Percentiles rank a stretch among this genome's conserved stretches.
Conservation (phyloP, 2,113 vertebrate genomes). For the Stigmatopora nigra region DNA sequence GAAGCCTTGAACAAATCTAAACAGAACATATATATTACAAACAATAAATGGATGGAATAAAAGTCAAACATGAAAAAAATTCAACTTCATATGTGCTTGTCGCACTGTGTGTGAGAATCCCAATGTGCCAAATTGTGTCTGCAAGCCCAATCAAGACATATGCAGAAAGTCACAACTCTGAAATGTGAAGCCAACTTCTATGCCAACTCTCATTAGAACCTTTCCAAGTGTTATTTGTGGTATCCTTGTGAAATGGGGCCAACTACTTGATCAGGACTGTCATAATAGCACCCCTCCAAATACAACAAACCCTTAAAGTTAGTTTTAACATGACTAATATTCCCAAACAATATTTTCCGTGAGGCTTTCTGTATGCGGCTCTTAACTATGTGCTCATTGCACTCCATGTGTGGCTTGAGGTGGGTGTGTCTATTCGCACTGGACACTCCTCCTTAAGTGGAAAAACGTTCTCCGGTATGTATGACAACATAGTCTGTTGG, state of each 20-base stretch:
- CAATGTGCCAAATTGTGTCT: background rate
- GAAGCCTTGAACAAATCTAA: background rate
- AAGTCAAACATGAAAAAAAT: background rate
- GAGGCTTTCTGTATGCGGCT: slow-evolving; percentile 1
- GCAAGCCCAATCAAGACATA: slow-evolving; percentile 1
- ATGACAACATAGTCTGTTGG: slow-evolving; percentile 29
- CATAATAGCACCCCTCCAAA: slow-evolving; percentile 14
- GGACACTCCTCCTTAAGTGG: slow-evolving; percentile 11
- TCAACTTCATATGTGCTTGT: background rate
- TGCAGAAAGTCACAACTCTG: background rate
- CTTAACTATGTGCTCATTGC: slow-evolving; percentile 3
- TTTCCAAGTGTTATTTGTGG: slow-evolving; percentile 36
- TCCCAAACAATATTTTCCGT: slow-evolving; percentile 37
- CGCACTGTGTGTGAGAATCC: background rate
- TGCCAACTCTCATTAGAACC: slow-evolving; percentile 35
- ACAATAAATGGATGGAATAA: background rate
- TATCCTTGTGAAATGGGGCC: slow-evolving; percentile 13
- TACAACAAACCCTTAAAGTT: slow-evolving; percentile 18
- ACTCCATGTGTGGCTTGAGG: slow-evolving; percentile 20
- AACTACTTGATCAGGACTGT: slow-evolving; percentile 36
- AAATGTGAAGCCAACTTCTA: slow-evolving; percentile 24
- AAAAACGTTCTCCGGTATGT: slow-evolving; percentile 20
- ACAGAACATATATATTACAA: no score
- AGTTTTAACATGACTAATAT: slow-evolving; percentile 45
- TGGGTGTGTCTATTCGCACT: slow-evolving; percentile 20